Evolutionary conservation across 92 coral and sea anemone species (phyloP), one percentile per base, ranked within the genome.

Genomic region (Phenganax marumi): DNA sequence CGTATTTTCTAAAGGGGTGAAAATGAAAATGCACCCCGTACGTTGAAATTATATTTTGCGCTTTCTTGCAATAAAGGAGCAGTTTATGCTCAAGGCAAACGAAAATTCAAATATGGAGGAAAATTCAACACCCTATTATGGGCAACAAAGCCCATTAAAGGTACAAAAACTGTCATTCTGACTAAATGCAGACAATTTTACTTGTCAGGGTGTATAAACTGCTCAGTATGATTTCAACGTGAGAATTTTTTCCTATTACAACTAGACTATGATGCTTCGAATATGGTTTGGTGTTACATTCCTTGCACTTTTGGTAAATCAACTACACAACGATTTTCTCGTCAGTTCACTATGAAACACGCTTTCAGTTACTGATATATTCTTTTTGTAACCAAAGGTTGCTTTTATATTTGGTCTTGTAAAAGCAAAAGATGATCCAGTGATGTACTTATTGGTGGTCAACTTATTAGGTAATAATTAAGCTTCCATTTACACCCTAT

Each of bases 351-450:
- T 58, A 16, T 14, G 7, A 58, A 12, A 2, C 23, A 16, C 10
- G 13, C 65, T 16, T 58, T 18, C 9, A 7, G 21, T 6, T 58
- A 58, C 21, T 58, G 21, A 58, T 12, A 58, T 58, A 7, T 0
- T 58, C 19, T 76, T 26, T 16, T 55, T 57, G 64, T 52, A 51
- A 75, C 43, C 60, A 1, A 46, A 78, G 83, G 49, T 78, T 61
- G 72, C 83, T 17, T 63, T 78, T 49, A 78, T 78, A 43, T 24
- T 78, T 71, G 83, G 83, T 63, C 83, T 78, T 23, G 60, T 78
- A 4, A 78, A 78, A 49, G 83, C 83, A 11, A 78, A 78, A 62
- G 83, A 78, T 78, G 83, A 78, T 61, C 46, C 83, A 48, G 83
- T 78, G 33, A 14, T 78, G 73, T 78, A 78, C 48, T 43, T 78